These are phyloP conservation scores for Linurgus olivaceus DNA, from an alignment of 2,797 vertebrate genomes.

Conservation along the genomic window DNA sequence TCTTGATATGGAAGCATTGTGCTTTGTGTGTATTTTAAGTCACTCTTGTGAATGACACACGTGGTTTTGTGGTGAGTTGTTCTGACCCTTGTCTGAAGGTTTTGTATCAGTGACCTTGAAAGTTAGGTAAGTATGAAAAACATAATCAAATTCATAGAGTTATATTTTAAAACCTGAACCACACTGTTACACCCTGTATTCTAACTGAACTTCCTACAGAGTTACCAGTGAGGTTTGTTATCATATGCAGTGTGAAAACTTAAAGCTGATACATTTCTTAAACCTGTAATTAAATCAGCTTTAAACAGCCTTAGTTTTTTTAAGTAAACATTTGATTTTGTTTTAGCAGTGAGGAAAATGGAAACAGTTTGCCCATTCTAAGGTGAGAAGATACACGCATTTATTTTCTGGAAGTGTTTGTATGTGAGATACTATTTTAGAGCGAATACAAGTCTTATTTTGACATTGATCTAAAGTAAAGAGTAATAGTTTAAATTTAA, in stretches of 20 bases:
- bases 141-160: background rate
- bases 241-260: background rate
- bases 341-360: background rate
- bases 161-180: background rate
- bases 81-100: background rate
- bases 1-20: background rate
- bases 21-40: background rate
- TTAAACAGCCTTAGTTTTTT: background rate
- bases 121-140: background rate
- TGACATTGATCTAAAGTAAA: background rate
- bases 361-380: background rate
- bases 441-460: background rate
- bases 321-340: background rate
- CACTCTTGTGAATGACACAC: background rate
- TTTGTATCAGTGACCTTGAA: background rate
- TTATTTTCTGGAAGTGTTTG: background rate
- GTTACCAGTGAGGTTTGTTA: background rate
- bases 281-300: background rate
- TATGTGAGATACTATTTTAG: background rate
- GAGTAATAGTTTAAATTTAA: background rate
- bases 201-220: background rate
- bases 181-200: fast-evolving
- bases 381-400: background rate
- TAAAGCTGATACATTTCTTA: background rate
- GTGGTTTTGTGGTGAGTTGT: background rate